These are phyloP conservation scores for Stegodyphus dumicola DNA, from an alignment of 1,140 invertebrate species.

Conservation along the genomic window DNA sequence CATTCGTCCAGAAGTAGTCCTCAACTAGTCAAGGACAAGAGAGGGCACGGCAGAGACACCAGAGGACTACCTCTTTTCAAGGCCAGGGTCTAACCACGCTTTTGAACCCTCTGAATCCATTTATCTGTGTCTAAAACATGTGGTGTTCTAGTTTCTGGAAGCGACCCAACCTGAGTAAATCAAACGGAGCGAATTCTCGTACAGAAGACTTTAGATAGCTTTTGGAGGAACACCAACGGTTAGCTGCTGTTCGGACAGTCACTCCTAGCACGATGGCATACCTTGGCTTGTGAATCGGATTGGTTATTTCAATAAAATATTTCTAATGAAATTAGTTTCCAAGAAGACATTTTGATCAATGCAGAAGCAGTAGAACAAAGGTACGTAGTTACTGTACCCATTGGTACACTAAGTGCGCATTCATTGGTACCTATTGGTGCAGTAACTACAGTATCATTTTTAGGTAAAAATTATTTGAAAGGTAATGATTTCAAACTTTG, in stretches of 20 bases:
- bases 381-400: too few species aligned
- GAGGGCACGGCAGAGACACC: neutral
- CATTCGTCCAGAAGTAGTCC: neutral
- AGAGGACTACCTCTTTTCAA: neutral
- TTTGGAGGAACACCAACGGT: constrained; percentile 4
- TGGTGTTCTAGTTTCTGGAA: constrained; percentile 25
- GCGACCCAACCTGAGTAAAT: constrained; percentile 21
- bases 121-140: constrained; percentile 28
- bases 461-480: too few species aligned
- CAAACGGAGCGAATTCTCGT: neutral
- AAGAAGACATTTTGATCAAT: too few species aligned
- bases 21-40: neutral
- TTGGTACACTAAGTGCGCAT: too few species aligned
- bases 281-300: too few species aligned
- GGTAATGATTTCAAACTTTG: too few species aligned
- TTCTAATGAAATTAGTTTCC: too few species aligned
- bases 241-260: neutral
- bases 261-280: too few species aligned
- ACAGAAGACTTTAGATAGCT: neutral
- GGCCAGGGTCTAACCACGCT: constrained; percentile 22
- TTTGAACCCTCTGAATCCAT: constrained; percentile 24
- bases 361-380: too few species aligned
- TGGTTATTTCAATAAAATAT: too few species aligned
- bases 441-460: too few species aligned
- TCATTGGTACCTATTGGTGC: too few species aligned